Base-by-base conservation (phyloP, 2,797 vertebrate species). In the Pseudochirops corinnae region DNA sequence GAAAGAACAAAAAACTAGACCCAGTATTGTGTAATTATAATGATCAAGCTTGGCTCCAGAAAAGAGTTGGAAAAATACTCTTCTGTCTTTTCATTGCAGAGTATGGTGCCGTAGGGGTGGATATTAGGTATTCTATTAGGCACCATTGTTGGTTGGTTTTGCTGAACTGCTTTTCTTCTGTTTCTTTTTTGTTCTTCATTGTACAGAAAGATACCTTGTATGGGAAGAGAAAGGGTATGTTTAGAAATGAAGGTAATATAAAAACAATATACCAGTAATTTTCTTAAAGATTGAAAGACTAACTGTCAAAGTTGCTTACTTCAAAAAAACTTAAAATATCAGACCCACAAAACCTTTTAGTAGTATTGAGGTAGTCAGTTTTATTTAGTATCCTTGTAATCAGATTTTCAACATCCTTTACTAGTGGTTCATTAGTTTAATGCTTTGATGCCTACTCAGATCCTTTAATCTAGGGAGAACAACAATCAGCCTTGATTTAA, bases 381-480 rank as follows among this genome's bases (percentile, higher is more conserved):
- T 55, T n/a, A 87, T 93, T 55, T 96, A 95, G 92, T 93, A 93
- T 53, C n/a, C 93, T 10, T 93, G 24, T 90, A 57, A 93, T 94
- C 55, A 93, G 55, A 57, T 93, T 93, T 92, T 56, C 13, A 90
- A 33, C 28, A 39, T 91, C 12, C 50, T 52, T 92, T 90, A 31
- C 62, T 56, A 92, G 50, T 58, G 39, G 28, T 93, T 95, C 91
- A 91, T 87, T 93, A 91, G 67, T 56, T 92, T 94, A 67, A 46
- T 95, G 33, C 39, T 95, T 96, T 95, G 46, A 93, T 92, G 26
- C 3, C 46, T 67, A 90, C n/a, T 90, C 7, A 50, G 24, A 90
- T 90, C 46, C 50, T 53, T 53, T 53, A 90, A 53, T 53, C 52
- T 90, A n/a, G 52, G 29, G 90, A 55, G 10, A 90, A 18, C n/a